Percentiles rank a stretch among this genome's conserved stretches.
Evolutionary conservation across 2,888 invertebrate species (phyloP).

Genomic region (Lysandra coridon): DNA sequence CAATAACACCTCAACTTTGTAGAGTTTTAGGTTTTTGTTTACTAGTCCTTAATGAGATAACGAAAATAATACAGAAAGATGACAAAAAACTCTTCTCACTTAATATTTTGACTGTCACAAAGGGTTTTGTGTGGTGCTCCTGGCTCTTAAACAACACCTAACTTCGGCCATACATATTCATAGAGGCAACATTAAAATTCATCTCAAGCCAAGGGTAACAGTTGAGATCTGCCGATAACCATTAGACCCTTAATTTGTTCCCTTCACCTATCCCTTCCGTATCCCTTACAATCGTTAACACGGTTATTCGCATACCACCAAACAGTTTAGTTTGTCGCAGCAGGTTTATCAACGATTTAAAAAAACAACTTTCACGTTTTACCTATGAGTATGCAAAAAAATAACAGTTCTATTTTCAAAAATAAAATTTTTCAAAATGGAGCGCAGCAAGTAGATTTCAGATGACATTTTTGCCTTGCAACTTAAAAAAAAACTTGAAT

Average conservation of each 20-base stretch:
- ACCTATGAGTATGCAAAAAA: too few relatives aligned
- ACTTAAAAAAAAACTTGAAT: too few relatives aligned
- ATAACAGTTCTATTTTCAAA: too few relatives aligned
- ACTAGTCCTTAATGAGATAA: not conserved
- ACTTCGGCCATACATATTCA: constrained; percentile 41
- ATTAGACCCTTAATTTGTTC: constrained; percentile 80
- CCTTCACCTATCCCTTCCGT: constrained; percentile 77
- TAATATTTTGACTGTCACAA: not conserved
- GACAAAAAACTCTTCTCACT: not conserved
- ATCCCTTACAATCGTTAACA: constrained; percentile 74
- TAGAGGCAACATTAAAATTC: constrained; percentile 70
- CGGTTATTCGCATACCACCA: constrained; percentile 51
- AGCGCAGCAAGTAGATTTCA: too few relatives aligned
- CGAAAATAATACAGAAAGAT: too few relatives aligned
- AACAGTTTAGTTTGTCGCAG: too few relatives aligned
- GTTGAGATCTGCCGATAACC: constrained; percentile 73
- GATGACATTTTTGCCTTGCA: too few relatives aligned
- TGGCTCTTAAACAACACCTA: constrained; percentile 6
- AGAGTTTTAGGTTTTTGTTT: not conserved
- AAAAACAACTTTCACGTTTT: too few relatives aligned
- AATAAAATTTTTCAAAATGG: too few relatives aligned
- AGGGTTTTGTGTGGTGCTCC: not conserved
- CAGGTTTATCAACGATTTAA: too few relatives aligned
- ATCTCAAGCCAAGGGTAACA: constrained; percentile 68
- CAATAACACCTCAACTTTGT: too few relatives aligned